phyloP scores from a whole-genome alignment of 2,888 invertebrate species.

The Muscina levida region DNA sequence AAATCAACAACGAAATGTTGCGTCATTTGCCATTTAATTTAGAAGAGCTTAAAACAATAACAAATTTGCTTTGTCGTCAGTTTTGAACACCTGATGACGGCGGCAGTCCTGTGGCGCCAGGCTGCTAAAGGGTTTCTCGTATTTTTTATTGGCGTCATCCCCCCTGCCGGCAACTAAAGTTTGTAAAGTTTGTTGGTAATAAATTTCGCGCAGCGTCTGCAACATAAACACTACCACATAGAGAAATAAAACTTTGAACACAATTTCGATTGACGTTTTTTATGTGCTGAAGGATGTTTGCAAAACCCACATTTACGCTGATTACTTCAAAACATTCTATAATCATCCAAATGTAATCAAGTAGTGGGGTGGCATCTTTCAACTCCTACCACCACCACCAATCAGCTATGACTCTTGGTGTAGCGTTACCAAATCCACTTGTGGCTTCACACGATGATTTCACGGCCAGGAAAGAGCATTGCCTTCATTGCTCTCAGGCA shows the following conservation, averaged over 20 bases:
- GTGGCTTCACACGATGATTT: not conserved
- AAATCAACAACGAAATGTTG: not conserved
- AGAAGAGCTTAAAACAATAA: not conserved
- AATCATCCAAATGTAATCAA: too few species aligned
- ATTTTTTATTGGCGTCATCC: too few species aligned
- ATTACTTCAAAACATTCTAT: too few species aligned
- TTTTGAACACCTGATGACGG: not conserved
- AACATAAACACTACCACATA: not conserved
- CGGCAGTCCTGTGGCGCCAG: too few species aligned
- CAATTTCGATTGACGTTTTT: not conserved
- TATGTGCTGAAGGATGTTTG: not conserved
- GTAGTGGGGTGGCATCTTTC: too few species aligned
- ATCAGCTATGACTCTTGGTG: too few species aligned
- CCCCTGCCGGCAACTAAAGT: too few species aligned
- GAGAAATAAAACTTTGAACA: not conserved
- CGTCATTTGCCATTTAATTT: not conserved
- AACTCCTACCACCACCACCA: not conserved
- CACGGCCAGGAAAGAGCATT: not conserved
- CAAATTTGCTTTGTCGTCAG: not conserved
- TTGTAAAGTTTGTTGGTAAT: too few species aligned
- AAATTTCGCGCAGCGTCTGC: not conserved
- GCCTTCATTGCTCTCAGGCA: too few species aligned
- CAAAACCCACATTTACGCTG: not conserved
- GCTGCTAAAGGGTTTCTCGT: too few species aligned
- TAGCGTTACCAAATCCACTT: not conserved